Evolutionary conservation across 2,113 vertebrate genomes (phyloP), one percentile per base, ranked within the genome.

Genomic region (Acrocephalus kingi): DNA sequence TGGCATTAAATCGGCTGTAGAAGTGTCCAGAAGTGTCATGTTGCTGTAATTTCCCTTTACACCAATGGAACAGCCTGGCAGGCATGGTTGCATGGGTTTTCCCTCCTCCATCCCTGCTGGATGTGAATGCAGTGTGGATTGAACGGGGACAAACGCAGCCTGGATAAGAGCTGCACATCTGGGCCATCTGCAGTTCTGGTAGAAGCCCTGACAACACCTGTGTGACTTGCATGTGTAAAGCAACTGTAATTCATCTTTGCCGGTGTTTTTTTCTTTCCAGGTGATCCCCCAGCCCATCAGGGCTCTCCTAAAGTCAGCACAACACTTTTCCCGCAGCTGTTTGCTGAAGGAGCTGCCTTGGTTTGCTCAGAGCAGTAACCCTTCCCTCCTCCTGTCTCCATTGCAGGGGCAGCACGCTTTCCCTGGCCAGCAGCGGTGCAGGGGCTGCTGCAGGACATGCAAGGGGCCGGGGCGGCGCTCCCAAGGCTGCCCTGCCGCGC

Each of bases 401-500:
- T 35, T 13, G 39, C 96, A 99, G 99, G 88, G 98, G 97, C 16
- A 98, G 97, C 83, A 87, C 72, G 2, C 77, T 97, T 49, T 99
- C 98, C 3, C 88, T 98, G 93, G 97, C 98, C 94, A 94, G 97
- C 67, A 98, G 97, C 2, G 95, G 97, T 8, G 81, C 94, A 25
- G 98, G 98, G 27, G 88, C 96, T 5, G 45, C 97, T 49, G 95
- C 94, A 27, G 97, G 97, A 74, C 97, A 94, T 35, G 93, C 93
- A 6, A 98, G 97, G 49, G 87, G 62, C 76, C 35, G 39, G 66
- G 31, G 39, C 63, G 0, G 17, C 13, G 19, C 62, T 37, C 69
- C 98, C 62, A 39, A 56, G 31, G 76, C 96, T 66, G 86, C 96
- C 48, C 82, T 46, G 5, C 97, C 96, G 11, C 97, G 96, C 85